A percentile compares a stretch with the other conserved stretches of the same genome.
phyloP scores from a whole-genome alignment of 2,797 vertebrate genomes.

The Tokudaia muenninki region DNA sequence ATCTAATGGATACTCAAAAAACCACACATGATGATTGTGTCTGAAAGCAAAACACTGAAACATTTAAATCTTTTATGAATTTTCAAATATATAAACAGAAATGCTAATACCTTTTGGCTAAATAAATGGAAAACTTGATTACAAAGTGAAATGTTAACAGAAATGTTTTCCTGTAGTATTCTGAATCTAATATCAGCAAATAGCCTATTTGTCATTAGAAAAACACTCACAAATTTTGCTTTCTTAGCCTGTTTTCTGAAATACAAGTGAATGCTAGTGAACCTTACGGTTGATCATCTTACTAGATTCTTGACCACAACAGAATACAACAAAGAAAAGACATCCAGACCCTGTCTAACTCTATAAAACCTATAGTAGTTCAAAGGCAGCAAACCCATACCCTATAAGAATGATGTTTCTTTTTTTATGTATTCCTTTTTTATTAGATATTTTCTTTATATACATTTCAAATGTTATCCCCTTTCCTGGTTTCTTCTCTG shows the following conservation, averaged over 20 bases:
- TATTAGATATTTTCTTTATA: too few species aligned
- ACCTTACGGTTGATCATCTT: background rate
- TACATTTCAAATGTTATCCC: too few species aligned
- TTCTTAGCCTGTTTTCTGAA: background rate
- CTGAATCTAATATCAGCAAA: background rate
- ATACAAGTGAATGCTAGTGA: background rate
- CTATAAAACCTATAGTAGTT: background rate
- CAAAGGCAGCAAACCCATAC: background rate
- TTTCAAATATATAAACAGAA: constrained; percentile 33
- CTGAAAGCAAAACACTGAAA: constrained; percentile 49
- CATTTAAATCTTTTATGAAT: constrained; percentile 45
- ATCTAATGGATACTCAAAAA: constrained; percentile 50
- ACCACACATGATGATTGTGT: background rate
- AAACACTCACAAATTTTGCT: background rate
- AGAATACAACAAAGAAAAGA: background rate
- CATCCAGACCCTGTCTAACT: background rate
- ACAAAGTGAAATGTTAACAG: constrained; percentile 44
- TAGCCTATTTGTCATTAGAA: background rate
- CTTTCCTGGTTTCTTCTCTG: too few species aligned
- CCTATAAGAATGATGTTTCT: background rate
- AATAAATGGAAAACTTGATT: background rate
- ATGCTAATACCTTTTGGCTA: background rate
- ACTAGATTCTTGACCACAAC: background rate
- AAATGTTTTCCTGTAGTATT: background rate
- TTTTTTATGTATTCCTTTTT: too few species aligned